Evolutionary conservation across 2,888 invertebrate genomes (phyloP).

Genomic region (Leptarthrus brevirostris): DNA sequence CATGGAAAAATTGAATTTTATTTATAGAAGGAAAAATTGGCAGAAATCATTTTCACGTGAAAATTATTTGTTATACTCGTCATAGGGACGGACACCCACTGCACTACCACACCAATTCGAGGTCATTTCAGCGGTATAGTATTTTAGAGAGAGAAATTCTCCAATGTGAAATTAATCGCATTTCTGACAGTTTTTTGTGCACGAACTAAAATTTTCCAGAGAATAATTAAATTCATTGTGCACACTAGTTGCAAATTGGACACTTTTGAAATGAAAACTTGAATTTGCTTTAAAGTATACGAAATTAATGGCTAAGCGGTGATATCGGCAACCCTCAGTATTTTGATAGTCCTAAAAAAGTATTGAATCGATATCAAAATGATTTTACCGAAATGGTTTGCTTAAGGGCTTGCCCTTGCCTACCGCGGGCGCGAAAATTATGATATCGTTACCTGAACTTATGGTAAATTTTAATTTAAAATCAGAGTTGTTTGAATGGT

Average conservation of each 20-base stretch:
- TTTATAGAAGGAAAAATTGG: conserved; percentile 12
- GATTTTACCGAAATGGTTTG: too few species aligned
- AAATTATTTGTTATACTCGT: not conserved
- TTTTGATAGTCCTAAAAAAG: too few species aligned
- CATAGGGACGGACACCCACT: not conserved
- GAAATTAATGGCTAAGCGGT: too few species aligned
- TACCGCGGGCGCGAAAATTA: too few species aligned
- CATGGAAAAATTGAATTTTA: conserved; percentile 32
- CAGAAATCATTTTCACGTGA: conserved; percentile 14
- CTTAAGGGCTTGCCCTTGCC: too few species aligned
- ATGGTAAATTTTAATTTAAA: too few species aligned
- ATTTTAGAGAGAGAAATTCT: not conserved
- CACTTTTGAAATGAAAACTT: not conserved
- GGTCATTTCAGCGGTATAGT: not conserved
- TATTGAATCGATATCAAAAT: too few species aligned
- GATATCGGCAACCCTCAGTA: too few species aligned
- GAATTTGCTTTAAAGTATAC: conserved; percentile 1
- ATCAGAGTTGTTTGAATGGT: too few species aligned
- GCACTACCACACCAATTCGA: not conserved
- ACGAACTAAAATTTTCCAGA: conserved; percentile 9
- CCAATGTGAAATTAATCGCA: not conserved
- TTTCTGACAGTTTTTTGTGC: not conserved
- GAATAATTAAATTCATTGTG: conserved; percentile 33
- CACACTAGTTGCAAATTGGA: conserved; percentile 13
- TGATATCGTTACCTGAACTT: too few species aligned